These are phyloP conservation scores for Catostylus mosaicus DNA, from an alignment of 30 jellyfish, hydroid and myxozoan species.

Conservation along the genomic window DNA sequence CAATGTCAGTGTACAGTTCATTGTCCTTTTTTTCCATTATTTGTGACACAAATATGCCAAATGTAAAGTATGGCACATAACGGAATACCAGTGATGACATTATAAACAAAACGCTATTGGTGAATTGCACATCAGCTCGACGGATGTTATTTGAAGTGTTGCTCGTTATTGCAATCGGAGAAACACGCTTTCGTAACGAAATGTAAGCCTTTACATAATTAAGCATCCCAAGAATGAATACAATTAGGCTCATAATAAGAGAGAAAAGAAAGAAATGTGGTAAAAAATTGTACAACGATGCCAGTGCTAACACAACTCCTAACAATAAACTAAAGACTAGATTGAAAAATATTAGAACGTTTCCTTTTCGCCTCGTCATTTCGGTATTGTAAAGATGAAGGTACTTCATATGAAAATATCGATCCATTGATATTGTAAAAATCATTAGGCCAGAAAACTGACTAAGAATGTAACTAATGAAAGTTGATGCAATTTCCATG, in stretches of 20 bases:
- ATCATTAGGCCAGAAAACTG: not conserved
- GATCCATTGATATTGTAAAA: not conserved
- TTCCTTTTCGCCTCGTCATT: not conserved
- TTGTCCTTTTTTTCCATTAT: not conserved
- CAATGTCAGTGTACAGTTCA: not conserved
- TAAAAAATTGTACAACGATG: too few relatives aligned
- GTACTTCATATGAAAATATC: slow-evolving; percentile 1
- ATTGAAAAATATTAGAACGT: not conserved
- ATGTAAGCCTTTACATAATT: not conserved
- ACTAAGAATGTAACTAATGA: not conserved
- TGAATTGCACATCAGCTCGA: not conserved
- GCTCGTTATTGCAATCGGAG: not conserved
- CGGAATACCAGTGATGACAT: not conserved
- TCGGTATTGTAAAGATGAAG: not conserved
- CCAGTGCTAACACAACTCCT: not conserved
- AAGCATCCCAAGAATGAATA: not conserved
- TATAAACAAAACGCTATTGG: not conserved
- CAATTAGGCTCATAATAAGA: not conserved
- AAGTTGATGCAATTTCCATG: not conserved
- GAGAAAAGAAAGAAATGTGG: not conserved
- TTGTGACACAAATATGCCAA: not conserved
- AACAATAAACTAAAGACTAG: not conserved
- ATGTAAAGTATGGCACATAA: not conserved
- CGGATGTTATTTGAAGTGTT: not conserved
- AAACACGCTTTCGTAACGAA: not conserved